Evolutionary conservation across 2,797 vertebrate genomes (phyloP).

Genomic region (Typhlichthys subterraneus): DNA sequence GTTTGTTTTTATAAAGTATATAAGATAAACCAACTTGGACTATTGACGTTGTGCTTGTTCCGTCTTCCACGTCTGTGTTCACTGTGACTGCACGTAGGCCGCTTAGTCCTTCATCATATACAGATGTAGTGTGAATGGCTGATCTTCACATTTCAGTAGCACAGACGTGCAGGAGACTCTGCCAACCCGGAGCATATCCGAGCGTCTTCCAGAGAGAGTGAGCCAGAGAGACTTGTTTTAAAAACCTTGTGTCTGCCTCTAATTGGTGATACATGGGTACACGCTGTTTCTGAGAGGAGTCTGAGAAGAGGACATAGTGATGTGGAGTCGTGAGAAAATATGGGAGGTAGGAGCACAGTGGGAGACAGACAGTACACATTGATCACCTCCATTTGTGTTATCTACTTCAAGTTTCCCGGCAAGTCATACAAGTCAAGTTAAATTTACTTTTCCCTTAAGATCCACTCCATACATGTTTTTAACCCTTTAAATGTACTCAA

Average conservation of each 20-base stretch:
- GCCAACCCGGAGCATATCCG: constrained; percentile 21
- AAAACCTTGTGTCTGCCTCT: constrained; percentile 42
- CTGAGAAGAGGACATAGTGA: constrained; percentile 59
- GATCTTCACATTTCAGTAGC: neutral
- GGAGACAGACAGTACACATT: constrained; percentile 40
- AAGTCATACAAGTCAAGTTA: neutral
- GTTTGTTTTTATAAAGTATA: too few species aligned
- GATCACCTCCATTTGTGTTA: constrained; percentile 57
- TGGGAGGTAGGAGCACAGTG: constrained; percentile 41
- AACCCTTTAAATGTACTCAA: too few species aligned
- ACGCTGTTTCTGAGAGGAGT: constrained; percentile 50
- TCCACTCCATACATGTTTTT: too few species aligned
- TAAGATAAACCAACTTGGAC: neutral
- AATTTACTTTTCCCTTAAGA: constrained; percentile 31
- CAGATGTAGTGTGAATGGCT: neutral
- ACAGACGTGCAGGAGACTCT: neutral
- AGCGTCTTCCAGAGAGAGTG: constrained; percentile 37
- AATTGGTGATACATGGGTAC: constrained; percentile 58
- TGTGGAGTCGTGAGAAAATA: constrained; percentile 63
- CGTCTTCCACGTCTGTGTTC: neutral
- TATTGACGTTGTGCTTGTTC: neutral
- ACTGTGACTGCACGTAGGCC: neutral
- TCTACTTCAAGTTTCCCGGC: constrained; percentile 26
- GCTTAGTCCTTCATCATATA: neutral
- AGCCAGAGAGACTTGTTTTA: constrained; percentile 39